Percentiles rank a stretch among this genome's conserved stretches.
These are phyloP conservation scores for Mungos mungo DNA, from an alignment of 2,113 vertebrate species.

Conservation along the genomic window DNA sequence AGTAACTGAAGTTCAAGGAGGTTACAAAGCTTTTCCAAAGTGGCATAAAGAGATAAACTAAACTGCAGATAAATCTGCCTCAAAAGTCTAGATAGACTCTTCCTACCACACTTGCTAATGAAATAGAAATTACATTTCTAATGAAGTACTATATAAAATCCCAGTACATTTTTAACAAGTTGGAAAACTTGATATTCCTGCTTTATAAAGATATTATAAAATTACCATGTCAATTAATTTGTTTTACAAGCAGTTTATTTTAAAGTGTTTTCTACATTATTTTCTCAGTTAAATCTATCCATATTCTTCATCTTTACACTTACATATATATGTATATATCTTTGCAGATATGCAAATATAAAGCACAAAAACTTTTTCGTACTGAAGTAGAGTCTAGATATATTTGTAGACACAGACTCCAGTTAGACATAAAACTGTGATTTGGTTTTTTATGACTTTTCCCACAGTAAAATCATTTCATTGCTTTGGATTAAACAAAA, in stretches of 20 bases:
- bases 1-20: conserved; percentile 8
- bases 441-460: neutral
- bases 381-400: neutral
- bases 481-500: conserved; percentile 7
- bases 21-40: neutral
- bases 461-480: conserved; percentile 19
- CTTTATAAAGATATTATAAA: conserved; percentile 21
- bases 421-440: conserved; percentile 15
- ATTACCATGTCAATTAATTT: neutral
- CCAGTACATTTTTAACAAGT: neutral
- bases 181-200: conserved; percentile 23
- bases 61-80: neutral
- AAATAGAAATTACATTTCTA: conserved; percentile 25
- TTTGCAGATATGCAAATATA: neutral
- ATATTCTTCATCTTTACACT: neutral
- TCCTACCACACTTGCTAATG: neutral
- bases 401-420: neutral
- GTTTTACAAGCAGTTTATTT: conserved; percentile 40
- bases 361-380: conserved; percentile 7
- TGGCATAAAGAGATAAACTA: neutral
- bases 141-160: neutral
- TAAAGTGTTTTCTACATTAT: neutral
- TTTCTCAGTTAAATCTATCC: neutral
- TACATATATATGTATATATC: neutral
- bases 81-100: neutral